Evolutionary conservation across 2,888 invertebrate species (phyloP), one percentile per base, ranked within the genome.

Genomic region (Lycophotia porphyrea): DNA sequence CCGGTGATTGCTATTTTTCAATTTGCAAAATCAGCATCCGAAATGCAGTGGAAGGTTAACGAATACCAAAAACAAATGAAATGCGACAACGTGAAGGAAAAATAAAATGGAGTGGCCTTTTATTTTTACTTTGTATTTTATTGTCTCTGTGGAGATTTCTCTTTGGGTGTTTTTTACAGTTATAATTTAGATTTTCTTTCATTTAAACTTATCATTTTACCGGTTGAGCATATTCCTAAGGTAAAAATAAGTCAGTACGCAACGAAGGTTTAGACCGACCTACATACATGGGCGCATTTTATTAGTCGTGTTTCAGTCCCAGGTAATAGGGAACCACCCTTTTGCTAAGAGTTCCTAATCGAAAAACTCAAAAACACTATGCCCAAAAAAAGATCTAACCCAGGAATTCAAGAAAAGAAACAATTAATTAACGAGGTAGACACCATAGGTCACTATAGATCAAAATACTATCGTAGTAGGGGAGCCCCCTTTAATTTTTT

Each of bases 1-100:
- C 47, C 63, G 5, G 55, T 49, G 72, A 66, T 80, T 79, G 72
- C 31, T 60, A 78, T 60, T 65, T 60, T 79, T 52, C 72, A 55
- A 78, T 78, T 71, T 71, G 15, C 49, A 65, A 78, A 79, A 79
- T 79, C 64, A 71, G 42, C 78, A 78, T 60, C 49, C 65, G 27
- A 27, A 52, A 65, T 79, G n/a, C 55, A 78, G 24, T 60, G 60
- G 34, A 44, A 60, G 31, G 49, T 58, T 79, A 44, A 71, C 64
- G 58, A 65, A 65, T 60, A 58, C 55, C 49, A 52, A 78, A 71
- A 27, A 65, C 31, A 49, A 79, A 60, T 64, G 24, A 47, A 47
- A 47, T 47, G 39, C 15, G 27, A 79, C 49, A 70, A n/a, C 27
- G 60, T 44, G 42, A 15, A 49, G 4, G 27, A 71, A 64, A 47